Base-by-base conservation (phyloP, 2,797 vertebrate genomes). In the Tapirus indicus region DNA sequence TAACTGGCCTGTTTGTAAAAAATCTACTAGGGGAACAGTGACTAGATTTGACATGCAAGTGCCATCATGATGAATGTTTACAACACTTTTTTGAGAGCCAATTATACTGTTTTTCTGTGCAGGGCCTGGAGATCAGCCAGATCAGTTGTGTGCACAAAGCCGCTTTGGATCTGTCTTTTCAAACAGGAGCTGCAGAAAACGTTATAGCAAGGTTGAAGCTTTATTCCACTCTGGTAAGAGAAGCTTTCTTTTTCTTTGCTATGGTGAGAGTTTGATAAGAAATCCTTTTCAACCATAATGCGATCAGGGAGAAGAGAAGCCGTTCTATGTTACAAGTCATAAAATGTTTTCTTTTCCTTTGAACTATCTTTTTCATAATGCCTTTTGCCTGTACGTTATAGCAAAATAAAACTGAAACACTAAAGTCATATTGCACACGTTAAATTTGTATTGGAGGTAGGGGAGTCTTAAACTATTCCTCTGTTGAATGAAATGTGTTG, bases 81-180 rank as follows among this genome's bases (percentile, higher is more conserved):
- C 96, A 95, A 95, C 98, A 97, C 98, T 98, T 98, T 98, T 98
- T 97, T 97, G 98, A 98, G 98, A 98, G 97, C 95, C 98, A 98
- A 97, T 99, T 98, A 98, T 98, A 83, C 96, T 97, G 90, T 89
- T 98, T 62, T 97, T 91, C 97, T 92, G 91, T 98, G 62, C 98
- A 98, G 98, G 95, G 97, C 98, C 98, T 98, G 97, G 98, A 98
- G 97, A 98, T 98, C 97, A 98, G 98, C 98, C 97, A 98, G 98
- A 97, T 98, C 89, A 98, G 97, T 96, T 96, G 97, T 64, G 94
- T 89, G 92, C 80, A 91, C 82, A 95, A 97, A 97, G 97, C 97
- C 1, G 32, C 94, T 93, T 97, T 97, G 91, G 78, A 87, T 97
- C 91, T 95, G 75, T 77, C 95, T 97, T 97, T 97, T 97, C 95